These are phyloP conservation scores for Sesamia inferens DNA, from an alignment of 2,888 invertebrate genomes.

Conservation along the genomic window DNA sequence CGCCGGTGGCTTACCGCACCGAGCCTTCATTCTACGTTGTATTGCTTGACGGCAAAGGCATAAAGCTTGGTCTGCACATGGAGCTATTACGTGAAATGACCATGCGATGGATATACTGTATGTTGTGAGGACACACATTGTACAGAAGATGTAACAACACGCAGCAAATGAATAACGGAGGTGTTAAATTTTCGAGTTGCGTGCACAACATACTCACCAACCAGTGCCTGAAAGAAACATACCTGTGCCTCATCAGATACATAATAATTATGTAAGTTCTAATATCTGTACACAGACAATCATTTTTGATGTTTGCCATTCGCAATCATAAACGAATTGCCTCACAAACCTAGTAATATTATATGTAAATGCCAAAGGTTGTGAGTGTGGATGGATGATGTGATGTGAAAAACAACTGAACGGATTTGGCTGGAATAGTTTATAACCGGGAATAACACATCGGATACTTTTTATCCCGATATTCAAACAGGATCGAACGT, in stretches of 20 bases:
- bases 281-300: background rate
- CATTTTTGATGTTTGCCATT: background rate
- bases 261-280: background rate
- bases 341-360: background rate
- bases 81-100: background rate
- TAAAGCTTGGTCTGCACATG: conserved; percentile 4
- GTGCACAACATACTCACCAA: background rate
- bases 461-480: no score
- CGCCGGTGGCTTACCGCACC: conserved; percentile 29
- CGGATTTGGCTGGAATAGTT: no score
- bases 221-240: background rate
- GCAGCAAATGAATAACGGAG: background rate
- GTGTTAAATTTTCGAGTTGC: background rate
- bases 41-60: conserved; percentile 10
- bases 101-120: background rate
- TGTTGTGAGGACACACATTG: background rate
- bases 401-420: no score
- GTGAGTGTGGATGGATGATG: no score
- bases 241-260: background rate
- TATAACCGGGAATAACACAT: no score
- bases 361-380: no score
- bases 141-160: background rate
- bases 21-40: conserved; percentile 4
- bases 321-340: background rate
- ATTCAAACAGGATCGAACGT: no score